These are phyloP conservation scores for Chroicocephalus ridibundus DNA, from an alignment of 2,113 vertebrate species.

Conservation along the genomic window DNA sequence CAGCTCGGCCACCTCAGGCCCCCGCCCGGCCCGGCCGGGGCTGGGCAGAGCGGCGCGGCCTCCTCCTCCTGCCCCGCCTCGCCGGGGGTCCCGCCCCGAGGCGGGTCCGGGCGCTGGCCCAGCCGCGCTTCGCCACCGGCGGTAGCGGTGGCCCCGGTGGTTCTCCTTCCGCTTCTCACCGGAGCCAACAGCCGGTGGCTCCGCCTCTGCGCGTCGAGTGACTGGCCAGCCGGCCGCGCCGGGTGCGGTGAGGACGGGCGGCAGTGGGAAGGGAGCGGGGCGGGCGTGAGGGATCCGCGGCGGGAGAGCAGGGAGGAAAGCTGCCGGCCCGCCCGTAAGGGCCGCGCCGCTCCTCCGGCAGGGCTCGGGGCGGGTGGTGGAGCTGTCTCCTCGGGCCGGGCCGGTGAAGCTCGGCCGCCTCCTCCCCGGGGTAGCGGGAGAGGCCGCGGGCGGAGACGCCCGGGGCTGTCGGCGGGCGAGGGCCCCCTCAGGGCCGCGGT, in stretches of 20 bases:
- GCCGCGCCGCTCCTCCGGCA: neutral
- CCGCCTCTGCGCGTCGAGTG: neutral
- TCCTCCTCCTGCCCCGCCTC: neutral
- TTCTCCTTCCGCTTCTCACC: neutral
- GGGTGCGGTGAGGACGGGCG: neutral
- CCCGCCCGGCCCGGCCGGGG: fast-evolving
- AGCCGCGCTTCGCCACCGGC: neutral
- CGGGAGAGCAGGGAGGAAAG: too few relatives aligned
- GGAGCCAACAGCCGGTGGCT: neutral
- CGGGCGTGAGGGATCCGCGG: neutral
- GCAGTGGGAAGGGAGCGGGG: neutral
- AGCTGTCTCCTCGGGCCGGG: neutral
- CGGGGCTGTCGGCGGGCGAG: neutral
- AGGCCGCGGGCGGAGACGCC: neutral
- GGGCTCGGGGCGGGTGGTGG: neutral
- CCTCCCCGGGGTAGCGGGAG: neutral
- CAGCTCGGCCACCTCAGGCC: fast-evolving
- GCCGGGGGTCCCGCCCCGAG: neutral
- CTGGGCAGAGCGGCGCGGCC: too few relatives aligned
- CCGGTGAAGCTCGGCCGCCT: too few relatives aligned
- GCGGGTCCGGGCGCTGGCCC: neutral
- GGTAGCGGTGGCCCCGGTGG: neutral
- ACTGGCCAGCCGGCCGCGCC: fast-evolving
- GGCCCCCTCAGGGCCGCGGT: neutral
- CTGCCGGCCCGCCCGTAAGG: too few relatives aligned